These are phyloP conservation scores for Lissonota sp. DNA, from an alignment of 2,888 invertebrate species.

Conservation along the genomic window DNA sequence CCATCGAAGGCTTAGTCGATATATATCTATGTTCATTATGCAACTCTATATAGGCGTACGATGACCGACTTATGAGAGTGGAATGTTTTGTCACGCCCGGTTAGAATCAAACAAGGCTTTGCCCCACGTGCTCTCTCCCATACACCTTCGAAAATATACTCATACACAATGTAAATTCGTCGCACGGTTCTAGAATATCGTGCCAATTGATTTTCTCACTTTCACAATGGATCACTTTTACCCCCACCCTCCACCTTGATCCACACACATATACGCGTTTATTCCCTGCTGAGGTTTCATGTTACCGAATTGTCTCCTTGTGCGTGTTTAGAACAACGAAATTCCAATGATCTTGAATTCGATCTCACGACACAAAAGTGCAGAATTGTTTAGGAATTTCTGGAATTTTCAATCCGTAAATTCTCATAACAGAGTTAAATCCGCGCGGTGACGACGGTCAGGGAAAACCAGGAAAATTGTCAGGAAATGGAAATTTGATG, in stretches of 20 bases:
- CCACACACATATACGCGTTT: too few species aligned
- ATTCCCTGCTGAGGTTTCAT: neutral
- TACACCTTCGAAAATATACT: slow-evolving; percentile 13
- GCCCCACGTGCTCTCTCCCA: slow-evolving; percentile 61
- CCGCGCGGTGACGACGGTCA: too few species aligned
- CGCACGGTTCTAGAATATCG: slow-evolving; percentile 61
- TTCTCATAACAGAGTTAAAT: too few species aligned
- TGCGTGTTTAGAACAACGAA: neutral
- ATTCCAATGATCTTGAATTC: neutral
- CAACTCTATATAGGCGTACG: slow-evolving; percentile 57
- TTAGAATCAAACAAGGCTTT: slow-evolving; percentile 61
- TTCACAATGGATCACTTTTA: slow-evolving; percentile 58
- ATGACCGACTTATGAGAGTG: slow-evolving; percentile 64
- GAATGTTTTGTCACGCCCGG: slow-evolving; percentile 65
- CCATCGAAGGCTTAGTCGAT: neutral
- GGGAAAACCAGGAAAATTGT: too few species aligned
- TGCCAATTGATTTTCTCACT: slow-evolving; percentile 65
- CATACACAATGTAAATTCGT: slow-evolving; percentile 32
- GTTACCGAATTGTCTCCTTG: neutral
- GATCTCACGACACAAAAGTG: too few species aligned
- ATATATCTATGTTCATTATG: slow-evolving; percentile 46
- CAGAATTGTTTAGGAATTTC: too few species aligned
- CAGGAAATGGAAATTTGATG: too few species aligned
- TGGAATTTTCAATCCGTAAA: too few species aligned
- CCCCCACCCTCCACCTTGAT: too few species aligned